Base-by-base conservation (phyloP, 2,888 invertebrate genomes). In the Drosophila austrosaltans region DNA sequence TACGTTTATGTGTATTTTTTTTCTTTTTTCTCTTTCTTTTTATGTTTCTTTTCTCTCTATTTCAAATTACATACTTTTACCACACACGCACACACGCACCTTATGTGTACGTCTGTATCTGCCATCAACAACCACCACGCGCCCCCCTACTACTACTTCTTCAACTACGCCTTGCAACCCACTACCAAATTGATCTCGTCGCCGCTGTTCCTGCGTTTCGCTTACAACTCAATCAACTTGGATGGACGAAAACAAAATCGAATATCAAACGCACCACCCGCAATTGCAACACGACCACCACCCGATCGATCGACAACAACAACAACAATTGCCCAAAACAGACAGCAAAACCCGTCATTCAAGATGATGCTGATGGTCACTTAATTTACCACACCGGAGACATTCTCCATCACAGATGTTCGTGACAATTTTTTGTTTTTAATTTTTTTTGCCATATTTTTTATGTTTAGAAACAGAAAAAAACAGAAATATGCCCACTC, bases 321-420 rank as follows among this genome's bases (percentile, higher is more conserved):
- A 16, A 66, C 77, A 28, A 39, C 77, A 69, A 76, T 75, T 40
- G 62, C 77, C 66, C 66, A 69, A 76, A 76, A 91, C 90, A 92
- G 92, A 92, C 92, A 91, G 92, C 92, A 91, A 91, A 93, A 91
- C 97, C 98, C 93, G 96, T 97, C 94, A 96, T 99, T 94, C 97
- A 98, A 95, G 98, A 99, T 95, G 99, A 99, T 95, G 97, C 97
- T 94, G 99, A 99, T 94, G 99, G 99, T 94, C 99, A 99, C 94
- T 98, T 99, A 94, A 96, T 99, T 94, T 99, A 99, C 96, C 97
- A 97, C 95, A 96, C 96, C 94, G 99, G 99, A 94, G 99, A 99
- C 95, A 95, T 98, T 94, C 97, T 99, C 94, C 97, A 98, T 96
- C 97, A 97, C 95, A 96, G 98, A 98, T 99, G 99, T 97, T 97